Evolutionary conservation across 2,888 invertebrate genomes (phyloP).

Genomic region (Nomada ruficornis): DNA sequence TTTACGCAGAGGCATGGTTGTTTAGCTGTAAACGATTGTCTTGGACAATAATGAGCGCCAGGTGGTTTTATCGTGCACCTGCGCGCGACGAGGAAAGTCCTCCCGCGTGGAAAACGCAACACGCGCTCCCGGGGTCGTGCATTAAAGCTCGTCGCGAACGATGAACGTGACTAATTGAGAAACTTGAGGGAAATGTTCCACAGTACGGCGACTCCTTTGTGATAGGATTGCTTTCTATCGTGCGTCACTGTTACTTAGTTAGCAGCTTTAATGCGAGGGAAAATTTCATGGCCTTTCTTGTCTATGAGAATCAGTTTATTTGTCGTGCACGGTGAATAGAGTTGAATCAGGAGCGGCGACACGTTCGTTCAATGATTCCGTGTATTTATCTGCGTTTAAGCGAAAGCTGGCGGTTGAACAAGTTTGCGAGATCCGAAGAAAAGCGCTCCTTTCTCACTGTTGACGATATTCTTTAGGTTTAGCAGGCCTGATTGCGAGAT

Average conservation of each 20-base stretch:
- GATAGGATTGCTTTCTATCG: conserved; percentile 29
- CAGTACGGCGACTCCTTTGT: conserved; percentile 28
- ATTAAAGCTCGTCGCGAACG: conserved; percentile 15
- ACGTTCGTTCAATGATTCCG: background rate
- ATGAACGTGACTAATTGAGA: conserved; percentile 48
- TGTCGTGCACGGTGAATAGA: background rate
- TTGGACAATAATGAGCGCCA: conserved; percentile 14
- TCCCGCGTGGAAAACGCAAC: conserved; percentile 15
- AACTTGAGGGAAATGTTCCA: conserved; percentile 32
- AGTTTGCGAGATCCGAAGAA: background rate
- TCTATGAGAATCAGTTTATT: background rate
- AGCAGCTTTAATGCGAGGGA: conserved; percentile 21
- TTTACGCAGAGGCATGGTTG: conserved; percentile 4
- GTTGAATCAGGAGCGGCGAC: background rate
- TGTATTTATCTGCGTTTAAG: background rate
- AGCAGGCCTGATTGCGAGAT: too few species aligned
- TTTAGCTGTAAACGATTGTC: conserved; percentile 34
- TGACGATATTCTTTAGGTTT: too few species aligned
- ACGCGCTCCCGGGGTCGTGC: background rate
- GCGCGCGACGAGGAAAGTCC: conserved; percentile 27
- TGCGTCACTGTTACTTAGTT: conserved; percentile 19
- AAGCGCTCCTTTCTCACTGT: too few species aligned
- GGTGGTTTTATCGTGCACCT: conserved; percentile 18
- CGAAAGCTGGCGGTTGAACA: background rate
- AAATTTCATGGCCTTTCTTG: conserved; percentile 12